phyloP scores from a whole-genome alignment of 2,797 vertebrate species.

The Enoplosus armatus region DNA sequence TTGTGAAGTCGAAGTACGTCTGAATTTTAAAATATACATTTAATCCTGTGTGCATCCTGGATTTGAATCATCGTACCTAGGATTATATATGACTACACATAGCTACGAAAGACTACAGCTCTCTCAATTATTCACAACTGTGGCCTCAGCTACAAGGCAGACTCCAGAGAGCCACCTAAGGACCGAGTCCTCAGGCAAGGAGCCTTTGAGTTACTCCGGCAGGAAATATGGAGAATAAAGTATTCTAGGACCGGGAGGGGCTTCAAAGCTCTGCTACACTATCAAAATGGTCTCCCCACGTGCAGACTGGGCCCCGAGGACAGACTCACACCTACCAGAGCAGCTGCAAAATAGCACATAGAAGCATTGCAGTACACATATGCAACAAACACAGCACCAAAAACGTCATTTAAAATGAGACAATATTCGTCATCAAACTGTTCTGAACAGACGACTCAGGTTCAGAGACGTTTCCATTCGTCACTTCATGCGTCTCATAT shows the following conservation, averaged over 20 bases:
- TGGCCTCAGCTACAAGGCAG: constrained; percentile 32
- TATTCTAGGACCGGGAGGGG: constrained; percentile 50
- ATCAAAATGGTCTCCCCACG: constrained; percentile 74
- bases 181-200: constrained; percentile 57
- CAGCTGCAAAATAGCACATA: constrained; percentile 54
- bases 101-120: constrained; percentile 16
- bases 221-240: constrained; percentile 64
- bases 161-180: constrained; percentile 55
- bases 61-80: neutral
- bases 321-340: constrained; percentile 57
- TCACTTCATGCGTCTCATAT: constrained; percentile 12
- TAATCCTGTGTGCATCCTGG: neutral
- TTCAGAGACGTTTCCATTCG: constrained; percentile 6
- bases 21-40: neutral
- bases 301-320: constrained; percentile 61
- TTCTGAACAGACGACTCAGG: constrained; percentile 3
- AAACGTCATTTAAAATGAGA: constrained; percentile 17
- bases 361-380: constrained; percentile 25
- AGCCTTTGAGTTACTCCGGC: constrained; percentile 66
- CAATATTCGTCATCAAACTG: constrained; percentile 14
- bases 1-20: too few species aligned
- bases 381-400: constrained; percentile 14
- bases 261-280: constrained; percentile 75
- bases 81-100: constrained; percentile 2
- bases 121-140: constrained; percentile 58